These are phyloP conservation scores for Parambassis ranga DNA, from an alignment of 2,797 vertebrate species.

Conservation along the genomic window DNA sequence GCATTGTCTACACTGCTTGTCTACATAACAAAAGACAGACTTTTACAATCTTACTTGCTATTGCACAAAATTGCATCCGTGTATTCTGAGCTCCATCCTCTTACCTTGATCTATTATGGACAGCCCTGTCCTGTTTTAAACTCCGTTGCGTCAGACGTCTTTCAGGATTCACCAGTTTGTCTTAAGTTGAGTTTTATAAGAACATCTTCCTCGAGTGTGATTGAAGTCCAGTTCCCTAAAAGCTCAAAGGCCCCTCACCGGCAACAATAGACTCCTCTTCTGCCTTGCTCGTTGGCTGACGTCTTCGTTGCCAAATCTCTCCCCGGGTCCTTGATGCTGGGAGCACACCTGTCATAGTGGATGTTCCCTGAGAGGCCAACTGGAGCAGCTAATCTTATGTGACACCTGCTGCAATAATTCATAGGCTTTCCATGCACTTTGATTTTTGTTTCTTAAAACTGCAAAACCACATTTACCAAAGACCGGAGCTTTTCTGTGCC, in stretches of 20 bases:
- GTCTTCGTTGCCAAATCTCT: conserved; percentile 64
- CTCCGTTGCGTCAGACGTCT: conserved; percentile 67
- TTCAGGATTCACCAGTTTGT: conserved; percentile 63
- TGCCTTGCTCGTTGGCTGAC: conserved; percentile 44
- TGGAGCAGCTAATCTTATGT: conserved; percentile 75
- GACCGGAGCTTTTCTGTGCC: background rate
- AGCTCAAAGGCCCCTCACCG: conserved; percentile 58
- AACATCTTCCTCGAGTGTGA: conserved; percentile 50
- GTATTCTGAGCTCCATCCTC: conserved; percentile 43
- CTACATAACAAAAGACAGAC: conserved; percentile 52
- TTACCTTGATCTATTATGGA: conserved; percentile 74
- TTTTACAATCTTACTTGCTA: conserved; percentile 42
- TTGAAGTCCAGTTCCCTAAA: conserved; percentile 62
- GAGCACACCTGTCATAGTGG: conserved; percentile 77
- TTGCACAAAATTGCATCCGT: conserved; percentile 70
- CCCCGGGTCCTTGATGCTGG: conserved; percentile 64
- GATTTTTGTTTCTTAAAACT: conserved; percentile 57
- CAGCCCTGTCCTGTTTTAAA: conserved; percentile 61
- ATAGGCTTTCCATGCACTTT: conserved; percentile 67
- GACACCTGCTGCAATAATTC: conserved; percentile 80
- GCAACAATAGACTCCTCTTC: conserved; percentile 54
- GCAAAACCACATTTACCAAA: conserved; percentile 40
- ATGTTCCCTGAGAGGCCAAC: conserved; percentile 75
- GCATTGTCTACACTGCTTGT: conserved; percentile 13
- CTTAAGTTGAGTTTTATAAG: conserved; percentile 54